Percentiles rank a stretch among this genome's conserved stretches.
Evolutionary conservation across 2,888 invertebrate genomes (phyloP).

Genomic region (Dione juno): DNA sequence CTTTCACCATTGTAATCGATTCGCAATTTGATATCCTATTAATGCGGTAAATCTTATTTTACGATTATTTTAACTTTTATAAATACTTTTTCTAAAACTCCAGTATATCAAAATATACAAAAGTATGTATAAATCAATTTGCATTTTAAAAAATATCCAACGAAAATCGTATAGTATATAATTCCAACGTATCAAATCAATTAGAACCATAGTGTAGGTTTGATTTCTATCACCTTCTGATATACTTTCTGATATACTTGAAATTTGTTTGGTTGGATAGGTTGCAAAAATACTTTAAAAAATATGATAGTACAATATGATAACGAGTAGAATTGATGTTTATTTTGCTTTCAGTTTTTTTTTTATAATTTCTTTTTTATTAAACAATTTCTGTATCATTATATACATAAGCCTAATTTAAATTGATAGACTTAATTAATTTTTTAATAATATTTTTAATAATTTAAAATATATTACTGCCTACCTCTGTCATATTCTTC

Average conservation of each 20-base stretch:
- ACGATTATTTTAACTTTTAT: not conserved
- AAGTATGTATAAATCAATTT: too few relatives aligned
- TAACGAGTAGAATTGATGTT: too few relatives aligned
- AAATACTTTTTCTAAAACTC: not conserved
- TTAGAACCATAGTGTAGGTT: not conserved
- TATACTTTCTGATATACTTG: too few relatives aligned
- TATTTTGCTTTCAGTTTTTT: too few relatives aligned
- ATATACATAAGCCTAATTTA: not conserved
- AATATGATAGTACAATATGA: too few relatives aligned
- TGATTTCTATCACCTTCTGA: not conserved
- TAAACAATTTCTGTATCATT: not conserved
- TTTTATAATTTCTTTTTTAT: too few relatives aligned
- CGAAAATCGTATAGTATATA: too few relatives aligned
- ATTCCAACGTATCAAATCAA: not conserved
- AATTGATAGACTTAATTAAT: not conserved
- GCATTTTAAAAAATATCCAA: too few relatives aligned
- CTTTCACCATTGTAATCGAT: constrained; percentile 12
- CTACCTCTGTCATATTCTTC: constrained; percentile 69
- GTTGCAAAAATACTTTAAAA: too few relatives aligned
- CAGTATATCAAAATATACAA: too few relatives aligned
- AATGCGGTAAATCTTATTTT: not conserved
- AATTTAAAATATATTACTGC: not conserved
- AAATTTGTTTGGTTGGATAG: too few relatives aligned
- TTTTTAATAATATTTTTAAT: constrained; percentile 31
- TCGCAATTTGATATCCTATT: constrained; percentile 14